phyloP scores from a whole-genome alignment of 2,113 vertebrate species.

The Chionis minor region DNA sequence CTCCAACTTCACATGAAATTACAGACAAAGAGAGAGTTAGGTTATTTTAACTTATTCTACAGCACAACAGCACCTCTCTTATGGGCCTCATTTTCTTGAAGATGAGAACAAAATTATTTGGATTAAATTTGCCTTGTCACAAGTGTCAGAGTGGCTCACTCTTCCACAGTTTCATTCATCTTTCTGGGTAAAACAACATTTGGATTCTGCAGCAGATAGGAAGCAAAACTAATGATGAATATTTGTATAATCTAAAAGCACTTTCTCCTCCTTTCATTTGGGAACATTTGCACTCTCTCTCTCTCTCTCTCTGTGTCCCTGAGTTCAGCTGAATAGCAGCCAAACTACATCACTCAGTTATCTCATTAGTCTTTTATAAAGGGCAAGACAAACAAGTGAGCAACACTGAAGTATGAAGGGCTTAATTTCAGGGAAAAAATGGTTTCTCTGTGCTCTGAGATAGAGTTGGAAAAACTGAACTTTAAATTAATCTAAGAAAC shows the following conservation, averaged over 20 bases:
- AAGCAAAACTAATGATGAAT: slow-evolving; percentile 2
- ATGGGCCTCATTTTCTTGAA: neutral
- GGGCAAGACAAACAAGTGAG: slow-evolving; percentile 25
- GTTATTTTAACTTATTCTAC: neutral
- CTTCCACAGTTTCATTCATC: neutral
- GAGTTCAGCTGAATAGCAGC: slow-evolving; percentile 35
- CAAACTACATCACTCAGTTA: slow-evolving; percentile 32
- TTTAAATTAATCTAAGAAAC: neutral
- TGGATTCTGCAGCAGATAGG: neutral
- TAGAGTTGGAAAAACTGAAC: neutral
- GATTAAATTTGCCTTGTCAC: neutral
- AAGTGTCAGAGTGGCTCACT: neutral
- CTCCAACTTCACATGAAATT: neutral
- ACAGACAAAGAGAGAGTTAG: neutral
- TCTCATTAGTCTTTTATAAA: slow-evolving; percentile 24
- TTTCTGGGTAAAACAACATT: neutral
- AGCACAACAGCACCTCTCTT: neutral
- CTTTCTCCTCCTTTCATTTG: slow-evolving; percentile 37
- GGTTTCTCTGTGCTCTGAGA: neutral
- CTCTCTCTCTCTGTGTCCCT: neutral
- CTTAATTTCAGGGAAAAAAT: neutral
- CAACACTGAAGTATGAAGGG: neutral
- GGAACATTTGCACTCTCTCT: neutral
- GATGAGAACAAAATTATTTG: neutral
- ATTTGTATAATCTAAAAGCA: slow-evolving; percentile 15